Percentiles rank a stretch among this genome's conserved stretches.
These are phyloP conservation scores for Limnodromus scolopaceus DNA, from an alignment of 2,797 vertebrate genomes.

Conservation along the genomic window DNA sequence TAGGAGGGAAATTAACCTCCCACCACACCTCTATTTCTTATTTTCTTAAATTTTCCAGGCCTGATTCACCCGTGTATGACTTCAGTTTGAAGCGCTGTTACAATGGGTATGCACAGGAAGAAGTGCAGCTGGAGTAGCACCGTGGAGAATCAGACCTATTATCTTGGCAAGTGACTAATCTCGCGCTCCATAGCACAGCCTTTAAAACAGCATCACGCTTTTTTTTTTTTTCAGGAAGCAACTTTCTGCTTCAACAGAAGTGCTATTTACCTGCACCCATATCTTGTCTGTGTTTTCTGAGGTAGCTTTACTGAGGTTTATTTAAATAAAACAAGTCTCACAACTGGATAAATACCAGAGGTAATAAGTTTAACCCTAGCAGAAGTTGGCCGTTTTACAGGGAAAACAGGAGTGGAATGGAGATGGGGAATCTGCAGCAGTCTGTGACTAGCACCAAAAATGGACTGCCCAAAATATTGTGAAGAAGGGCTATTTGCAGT, in stretches of 20 bases:
- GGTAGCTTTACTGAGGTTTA: background rate
- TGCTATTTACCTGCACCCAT: background rate
- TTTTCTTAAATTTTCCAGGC: slow-evolving; percentile 27
- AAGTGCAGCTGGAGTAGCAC: background rate
- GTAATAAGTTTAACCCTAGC: background rate
- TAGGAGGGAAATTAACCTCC: slow-evolving; percentile 61
- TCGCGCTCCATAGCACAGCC: background rate
- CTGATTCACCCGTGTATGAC: slow-evolving; percentile 45
- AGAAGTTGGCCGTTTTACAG: background rate
- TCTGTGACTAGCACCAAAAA: background rate
- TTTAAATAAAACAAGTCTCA: background rate
- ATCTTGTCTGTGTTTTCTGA: background rate
- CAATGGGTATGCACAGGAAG: background rate
- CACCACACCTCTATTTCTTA: slow-evolving; percentile 24
- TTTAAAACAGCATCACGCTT: background rate
- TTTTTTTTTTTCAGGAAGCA: background rate
- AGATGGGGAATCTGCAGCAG: accelerated
- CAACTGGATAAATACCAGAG: background rate
- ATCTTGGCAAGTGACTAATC: slow-evolving; percentile 45
- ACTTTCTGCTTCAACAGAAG: background rate
- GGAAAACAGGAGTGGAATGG: background rate
- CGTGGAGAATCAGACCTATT: slow-evolving; percentile 10
- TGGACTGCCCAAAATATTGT: background rate
- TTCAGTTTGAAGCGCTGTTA: background rate
- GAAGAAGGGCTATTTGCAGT: background rate